phyloP scores from a whole-genome alignment of 2,888 invertebrate genomes.

The Cantharis flavilabris region DNA sequence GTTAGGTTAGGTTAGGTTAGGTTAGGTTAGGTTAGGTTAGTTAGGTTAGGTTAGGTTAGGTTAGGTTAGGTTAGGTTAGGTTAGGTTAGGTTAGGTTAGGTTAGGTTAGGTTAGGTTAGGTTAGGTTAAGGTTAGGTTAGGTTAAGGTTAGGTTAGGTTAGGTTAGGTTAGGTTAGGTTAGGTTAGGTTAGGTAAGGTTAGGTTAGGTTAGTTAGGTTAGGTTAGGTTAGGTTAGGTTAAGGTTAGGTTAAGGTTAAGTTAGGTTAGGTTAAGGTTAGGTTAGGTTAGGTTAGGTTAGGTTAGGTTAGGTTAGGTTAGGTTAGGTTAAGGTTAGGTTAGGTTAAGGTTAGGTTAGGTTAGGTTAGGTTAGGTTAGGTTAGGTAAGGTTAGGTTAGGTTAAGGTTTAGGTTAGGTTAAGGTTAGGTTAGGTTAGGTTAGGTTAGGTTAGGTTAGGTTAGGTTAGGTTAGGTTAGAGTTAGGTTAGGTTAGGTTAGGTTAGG shows the following conservation, averaged over 20 bases:
- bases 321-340: too few relatives aligned
- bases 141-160: slow-evolving; percentile 14
- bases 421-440: too few relatives aligned
- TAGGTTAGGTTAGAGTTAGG: too few relatives aligned
- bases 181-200: slow-evolving; percentile 17
- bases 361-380: slow-evolving; percentile 40
- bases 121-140: slow-evolving; percentile 10
- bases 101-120: slow-evolving; percentile 5
- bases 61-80: too few relatives aligned
- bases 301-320: too few relatives aligned
- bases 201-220: slow-evolving; percentile 25
- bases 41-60: too few relatives aligned
- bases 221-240: slow-evolving; percentile 24
- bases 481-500: too few relatives aligned
- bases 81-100: too few relatives aligned
- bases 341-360: slow-evolving; percentile 12
- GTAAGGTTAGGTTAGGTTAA: slow-evolving; percentile 6
- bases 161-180: slow-evolving; percentile 17
- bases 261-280: slow-evolving; percentile 26
- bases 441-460: too few relatives aligned
- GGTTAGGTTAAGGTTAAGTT: slow-evolving; percentile 22
- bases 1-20: too few relatives aligned
- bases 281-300: not conserved
- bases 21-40: too few relatives aligned
- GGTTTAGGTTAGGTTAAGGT: too few relatives aligned